A percentile compares a stretch with the other conserved stretches of the same genome.
Conservation (phyloP, 2,113 vertebrate species). For the Scatophagus argus region DNA sequence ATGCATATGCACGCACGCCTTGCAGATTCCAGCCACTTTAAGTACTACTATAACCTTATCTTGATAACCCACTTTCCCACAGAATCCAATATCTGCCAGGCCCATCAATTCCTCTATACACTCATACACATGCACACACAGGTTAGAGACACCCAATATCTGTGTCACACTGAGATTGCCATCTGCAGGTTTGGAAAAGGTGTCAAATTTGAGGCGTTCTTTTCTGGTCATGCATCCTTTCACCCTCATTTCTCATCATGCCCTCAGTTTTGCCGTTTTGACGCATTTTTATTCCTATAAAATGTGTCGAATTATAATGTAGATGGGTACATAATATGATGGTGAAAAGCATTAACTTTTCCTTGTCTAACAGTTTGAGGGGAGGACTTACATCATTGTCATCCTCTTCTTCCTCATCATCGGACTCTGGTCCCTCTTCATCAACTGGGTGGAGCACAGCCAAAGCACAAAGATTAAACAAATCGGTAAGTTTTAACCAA, state of each 20-base stretch:
- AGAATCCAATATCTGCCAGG: slow-evolving; percentile 31
- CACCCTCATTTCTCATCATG: neutral
- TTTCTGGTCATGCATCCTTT: neutral
- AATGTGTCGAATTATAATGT: neutral
- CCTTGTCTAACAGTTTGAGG: neutral
- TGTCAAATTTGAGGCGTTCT: slow-evolving; percentile 29
- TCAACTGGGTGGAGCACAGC: slow-evolving; percentile 81
- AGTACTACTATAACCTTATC: slow-evolving; percentile 33
- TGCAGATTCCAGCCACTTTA: neutral
- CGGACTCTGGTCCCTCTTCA: slow-evolving; percentile 88
- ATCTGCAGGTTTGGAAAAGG: slow-evolving; percentile 46
- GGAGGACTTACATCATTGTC: slow-evolving; percentile 87
- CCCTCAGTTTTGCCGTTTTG: neutral
- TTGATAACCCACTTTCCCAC: slow-evolving; percentile 55
- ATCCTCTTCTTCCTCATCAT: slow-evolving; percentile 94
- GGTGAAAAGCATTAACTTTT: neutral
- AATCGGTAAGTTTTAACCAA: neutral
- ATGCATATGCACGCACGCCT: neutral
- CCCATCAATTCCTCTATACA: neutral
- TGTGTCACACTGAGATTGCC: slow-evolving; percentile 55
- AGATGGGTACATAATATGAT: neutral
- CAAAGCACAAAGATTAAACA: neutral
- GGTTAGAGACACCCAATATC: slow-evolving; percentile 44
- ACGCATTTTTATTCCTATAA: neutral
- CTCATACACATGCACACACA: slow-evolving; percentile 12